Evolutionary conservation across 2,113 vertebrate species (phyloP), one percentile per base, ranked within the genome.

Genomic region (Barnardius zonarius): DNA sequence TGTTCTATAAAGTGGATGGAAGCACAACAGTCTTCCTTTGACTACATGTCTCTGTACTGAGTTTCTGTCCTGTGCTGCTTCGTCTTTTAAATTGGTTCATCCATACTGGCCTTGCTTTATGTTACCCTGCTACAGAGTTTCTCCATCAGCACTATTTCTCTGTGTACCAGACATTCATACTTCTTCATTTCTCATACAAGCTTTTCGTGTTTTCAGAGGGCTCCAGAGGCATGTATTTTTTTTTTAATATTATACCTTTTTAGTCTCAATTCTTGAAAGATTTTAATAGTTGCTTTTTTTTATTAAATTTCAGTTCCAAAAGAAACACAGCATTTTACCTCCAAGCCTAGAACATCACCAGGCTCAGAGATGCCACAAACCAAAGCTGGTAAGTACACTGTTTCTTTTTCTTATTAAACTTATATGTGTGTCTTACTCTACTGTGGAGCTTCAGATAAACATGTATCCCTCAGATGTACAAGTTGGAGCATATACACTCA

Each of bases 311-410:
- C 92, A 98, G 98, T 91, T 95, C 88, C 96, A 54, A 96, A 94
- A 84, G 97, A 96, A 83, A 89, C 88, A 61, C 95, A 91, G 30
- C 23, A 5, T 86, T 46, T 90, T 94, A 68, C 96, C 88, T 90
- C 90, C 91, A 96, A 57, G 55, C 88, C 97, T 54, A 96, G 95
- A 83, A 31, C 78, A 61, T 57, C 97, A 84, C 95, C 93, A 77
- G 97, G 88, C 30, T 88, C 95, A 3, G 92, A 97, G 30, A 49
- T 94, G 54, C 95, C 97, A 95, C 95, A 92, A 35, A 94, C 88
- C 7, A 97, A 91, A 95, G 84, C 95, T 95, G 97, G 98, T 97
- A 97, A 96, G 91, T 93, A 61, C 13, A 22, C 75, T 82, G 5
- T 46, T 74, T 85, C 74, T 83, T 59, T 89, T 81, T 79, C 59